Conservation (phyloP, 1,140 invertebrate species). For the Eulimnadia texana region DNA sequence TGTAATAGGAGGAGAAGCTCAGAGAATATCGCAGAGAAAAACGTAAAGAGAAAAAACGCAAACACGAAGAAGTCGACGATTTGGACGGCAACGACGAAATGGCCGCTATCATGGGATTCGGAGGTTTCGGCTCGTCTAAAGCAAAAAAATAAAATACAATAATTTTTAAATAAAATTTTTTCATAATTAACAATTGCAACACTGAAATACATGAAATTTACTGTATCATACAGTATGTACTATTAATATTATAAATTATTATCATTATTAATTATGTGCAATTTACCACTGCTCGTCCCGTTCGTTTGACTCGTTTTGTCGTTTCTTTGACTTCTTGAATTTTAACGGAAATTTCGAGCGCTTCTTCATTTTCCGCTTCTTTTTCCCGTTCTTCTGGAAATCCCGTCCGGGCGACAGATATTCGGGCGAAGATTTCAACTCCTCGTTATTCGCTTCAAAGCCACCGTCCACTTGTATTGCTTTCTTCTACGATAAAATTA, state of each 20-base stretch:
- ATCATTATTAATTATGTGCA: too few relatives aligned
- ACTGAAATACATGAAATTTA: too few relatives aligned
- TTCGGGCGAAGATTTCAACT: neutral
- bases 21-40: conserved; percentile 85
- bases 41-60: conserved; percentile 76
- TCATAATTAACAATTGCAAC: too few relatives aligned
- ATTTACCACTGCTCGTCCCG: too few relatives aligned
- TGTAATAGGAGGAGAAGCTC: conserved; percentile 65
- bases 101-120: conserved; percentile 93
- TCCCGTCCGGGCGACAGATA: neutral
- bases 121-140: conserved; percentile 84
- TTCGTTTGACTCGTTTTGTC: neutral
- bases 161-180: too few relatives aligned
- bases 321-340: neutral
- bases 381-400: neutral
- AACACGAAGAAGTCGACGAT: conserved; percentile 49
- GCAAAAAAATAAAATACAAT: conserved; percentile 34
- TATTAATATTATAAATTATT: too few relatives aligned
- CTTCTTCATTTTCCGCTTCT: neutral
- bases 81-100: conserved; percentile 49
- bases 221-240: too few relatives aligned
- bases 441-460: neutral
- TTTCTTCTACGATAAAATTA: too few relatives aligned
- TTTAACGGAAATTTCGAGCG: neutral
- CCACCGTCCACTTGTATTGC: too few relatives aligned